phyloP scores from a whole-genome alignment of 2,888 invertebrate genomes.

The Ischnus inquisitorius region DNA sequence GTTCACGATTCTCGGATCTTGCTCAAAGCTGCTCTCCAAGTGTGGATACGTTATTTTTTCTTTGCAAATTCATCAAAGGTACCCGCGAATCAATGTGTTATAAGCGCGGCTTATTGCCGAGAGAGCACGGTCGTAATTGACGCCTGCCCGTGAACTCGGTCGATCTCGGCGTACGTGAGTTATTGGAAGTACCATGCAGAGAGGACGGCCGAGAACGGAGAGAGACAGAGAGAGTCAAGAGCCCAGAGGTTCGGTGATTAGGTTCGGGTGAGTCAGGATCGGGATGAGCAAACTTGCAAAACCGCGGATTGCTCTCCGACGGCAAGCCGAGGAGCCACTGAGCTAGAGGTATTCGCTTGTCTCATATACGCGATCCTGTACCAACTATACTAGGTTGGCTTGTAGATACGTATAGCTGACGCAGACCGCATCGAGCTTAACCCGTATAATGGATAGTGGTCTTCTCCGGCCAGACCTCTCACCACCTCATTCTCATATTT shows the following conservation, averaged over 20 bases:
- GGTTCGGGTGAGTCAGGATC: slow-evolving; percentile 59
- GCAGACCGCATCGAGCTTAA: slow-evolving; percentile 64
- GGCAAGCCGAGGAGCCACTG: slow-evolving; percentile 64
- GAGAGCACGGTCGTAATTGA: slow-evolving; percentile 7
- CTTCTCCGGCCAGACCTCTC: slow-evolving; percentile 46
- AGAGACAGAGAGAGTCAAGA: slow-evolving; percentile 29
- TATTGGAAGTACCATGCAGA: slow-evolving; percentile 3
- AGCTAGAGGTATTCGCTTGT: slow-evolving; percentile 40
- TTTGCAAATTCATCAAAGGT: slow-evolving; percentile 4
- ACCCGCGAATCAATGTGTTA: background rate
- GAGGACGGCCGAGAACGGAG: background rate
- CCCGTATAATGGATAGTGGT: slow-evolving; percentile 66
- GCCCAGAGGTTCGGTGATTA: slow-evolving; percentile 59
- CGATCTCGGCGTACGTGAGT: slow-evolving; percentile 13
- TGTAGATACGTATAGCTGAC: slow-evolving; percentile 53
- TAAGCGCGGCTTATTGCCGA: background rate
- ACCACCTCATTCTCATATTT: slow-evolving; percentile 54
- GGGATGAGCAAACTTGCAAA: slow-evolving; percentile 76
- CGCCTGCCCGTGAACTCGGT: slow-evolving; percentile 1
- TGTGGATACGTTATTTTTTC: background rate
- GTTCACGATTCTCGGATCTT: background rate
- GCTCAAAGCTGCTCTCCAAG: background rate
- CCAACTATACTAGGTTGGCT: slow-evolving; percentile 27
- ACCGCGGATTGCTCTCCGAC: slow-evolving; percentile 70
- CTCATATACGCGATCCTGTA: slow-evolving; percentile 21